A percentile compares a stretch with the other conserved stretches of the same genome.
Conservation (phyloP, 2,888 invertebrate genomes). For the Cataglyphis livida region DNA sequence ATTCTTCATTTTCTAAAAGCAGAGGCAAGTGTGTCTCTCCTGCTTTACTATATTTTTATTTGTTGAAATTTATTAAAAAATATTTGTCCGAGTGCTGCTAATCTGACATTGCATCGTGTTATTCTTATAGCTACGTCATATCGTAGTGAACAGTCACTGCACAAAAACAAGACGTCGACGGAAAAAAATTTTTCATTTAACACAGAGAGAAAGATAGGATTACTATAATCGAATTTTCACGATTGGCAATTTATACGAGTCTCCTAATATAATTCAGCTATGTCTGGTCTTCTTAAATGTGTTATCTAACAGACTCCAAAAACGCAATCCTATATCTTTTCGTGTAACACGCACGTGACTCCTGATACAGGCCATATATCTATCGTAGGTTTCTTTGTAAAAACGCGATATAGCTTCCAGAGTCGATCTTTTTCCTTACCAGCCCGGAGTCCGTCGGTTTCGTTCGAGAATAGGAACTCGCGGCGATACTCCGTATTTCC, state of each 20-base stretch:
- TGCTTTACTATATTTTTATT: not conserved
- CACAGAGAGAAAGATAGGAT: not conserved
- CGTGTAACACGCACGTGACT: constrained; percentile 34
- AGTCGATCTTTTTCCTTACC: constrained; percentile 36
- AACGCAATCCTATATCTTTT: constrained; percentile 11
- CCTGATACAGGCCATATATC: constrained; percentile 32
- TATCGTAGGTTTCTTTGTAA: constrained; percentile 32
- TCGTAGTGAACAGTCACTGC: not conserved
- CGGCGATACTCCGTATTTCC: constrained; percentile 64
- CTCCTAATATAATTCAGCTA: not conserved
- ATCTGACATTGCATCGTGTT: not conserved
- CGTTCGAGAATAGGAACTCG: constrained; percentile 59
- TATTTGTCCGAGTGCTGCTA: not conserved
- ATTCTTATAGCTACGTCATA: not conserved
- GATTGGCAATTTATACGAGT: constrained; percentile 8
- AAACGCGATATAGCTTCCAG: constrained; percentile 38
- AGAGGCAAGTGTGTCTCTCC: not conserved
- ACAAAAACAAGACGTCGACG: not conserved
- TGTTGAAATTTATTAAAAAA: not conserved
- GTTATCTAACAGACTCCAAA: constrained; percentile 5
- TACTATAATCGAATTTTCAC: not conserved
- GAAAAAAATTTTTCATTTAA: not conserved
- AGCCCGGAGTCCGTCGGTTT: constrained; percentile 49
- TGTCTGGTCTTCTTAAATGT: not conserved
- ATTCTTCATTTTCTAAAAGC: constrained; percentile 20